Evolutionary conservation across 2,113 vertebrate genomes (phyloP).

Genomic region (Sterna hirundo): DNA sequence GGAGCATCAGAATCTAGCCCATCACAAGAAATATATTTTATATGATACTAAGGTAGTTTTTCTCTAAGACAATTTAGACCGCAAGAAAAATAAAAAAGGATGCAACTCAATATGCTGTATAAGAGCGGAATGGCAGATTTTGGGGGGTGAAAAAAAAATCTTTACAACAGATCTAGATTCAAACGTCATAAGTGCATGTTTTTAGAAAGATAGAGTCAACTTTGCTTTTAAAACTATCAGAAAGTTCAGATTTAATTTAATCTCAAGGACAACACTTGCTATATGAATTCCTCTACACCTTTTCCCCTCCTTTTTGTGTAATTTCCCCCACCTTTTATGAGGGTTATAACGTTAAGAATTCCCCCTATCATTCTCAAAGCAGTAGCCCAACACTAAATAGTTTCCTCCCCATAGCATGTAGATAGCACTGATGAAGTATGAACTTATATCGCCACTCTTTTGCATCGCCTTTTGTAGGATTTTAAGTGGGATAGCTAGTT

Average conservation of each 20-base stretch:
- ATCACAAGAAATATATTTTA: background rate
- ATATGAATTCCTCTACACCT: background rate
- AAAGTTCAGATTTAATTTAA: background rate
- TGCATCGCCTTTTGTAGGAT: background rate
- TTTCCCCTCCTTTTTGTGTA: background rate
- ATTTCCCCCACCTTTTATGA: background rate
- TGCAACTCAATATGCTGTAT: background rate
- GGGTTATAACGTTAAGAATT: background rate
- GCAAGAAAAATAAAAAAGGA: background rate
- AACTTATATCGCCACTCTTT: background rate
- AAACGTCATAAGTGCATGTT: background rate
- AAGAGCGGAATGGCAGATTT: background rate
- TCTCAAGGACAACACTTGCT: background rate
- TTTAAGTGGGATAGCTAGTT: background rate
- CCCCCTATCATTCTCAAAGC: background rate
- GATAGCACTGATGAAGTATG: background rate
- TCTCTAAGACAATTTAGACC: background rate
- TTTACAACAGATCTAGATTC: background rate
- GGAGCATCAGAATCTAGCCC: background rate
- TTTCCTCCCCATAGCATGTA: background rate
- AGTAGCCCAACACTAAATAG: background rate
- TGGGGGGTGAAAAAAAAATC: background rate
- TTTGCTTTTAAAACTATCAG: background rate
- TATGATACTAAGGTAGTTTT: background rate
- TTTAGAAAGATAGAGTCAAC: background rate